Conservation (phyloP, 2,888 invertebrate species). For the Platerodrilus igneus region DNA sequence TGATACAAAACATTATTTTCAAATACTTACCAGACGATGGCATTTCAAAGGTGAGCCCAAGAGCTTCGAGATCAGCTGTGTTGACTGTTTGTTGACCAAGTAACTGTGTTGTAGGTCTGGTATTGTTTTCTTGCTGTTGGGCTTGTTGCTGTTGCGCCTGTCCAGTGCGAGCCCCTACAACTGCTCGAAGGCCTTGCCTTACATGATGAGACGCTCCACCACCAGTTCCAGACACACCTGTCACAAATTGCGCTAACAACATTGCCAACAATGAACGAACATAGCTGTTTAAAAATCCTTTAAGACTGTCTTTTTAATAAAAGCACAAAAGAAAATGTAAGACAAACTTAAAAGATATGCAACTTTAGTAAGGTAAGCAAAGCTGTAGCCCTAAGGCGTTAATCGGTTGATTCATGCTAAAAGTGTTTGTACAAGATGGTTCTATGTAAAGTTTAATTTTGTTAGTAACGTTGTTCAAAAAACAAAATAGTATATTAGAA, state of each 20-base stretch:
- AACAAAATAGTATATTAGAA: too few species aligned
- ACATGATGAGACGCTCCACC: conserved; percentile 81
- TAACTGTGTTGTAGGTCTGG: conserved; percentile 39
- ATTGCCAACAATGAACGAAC: conserved; percentile 16
- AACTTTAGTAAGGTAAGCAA: conserved; percentile 9
- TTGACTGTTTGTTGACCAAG: conserved; percentile 32
- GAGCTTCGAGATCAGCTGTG: conserved; percentile 64
- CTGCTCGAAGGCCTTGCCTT: conserved; percentile 83
- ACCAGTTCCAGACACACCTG: conserved; percentile 56
- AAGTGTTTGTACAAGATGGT: too few species aligned
- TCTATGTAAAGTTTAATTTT: too few species aligned
- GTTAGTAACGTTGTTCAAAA: too few species aligned
- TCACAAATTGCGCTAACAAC: conserved; percentile 25
- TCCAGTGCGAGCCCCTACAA: conserved; percentile 76
- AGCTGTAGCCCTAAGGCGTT: conserved; percentile 13
- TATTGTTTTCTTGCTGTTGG: conserved; percentile 36
- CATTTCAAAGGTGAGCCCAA: conserved; percentile 67
- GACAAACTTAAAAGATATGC: conserved; percentile 14
- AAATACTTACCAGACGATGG: conserved; percentile 54
- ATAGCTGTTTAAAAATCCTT: conserved; percentile 8
- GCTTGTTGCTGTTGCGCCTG: conserved; percentile 45
- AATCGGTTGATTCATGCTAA: too few species aligned
- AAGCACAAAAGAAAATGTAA: conserved; percentile 4
- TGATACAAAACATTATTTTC: too few species aligned
- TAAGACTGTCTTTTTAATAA: conserved; percentile 6